Evolutionary conservation across 2,888 invertebrate species (phyloP).

Genomic region (Drosophila borealis): DNA sequence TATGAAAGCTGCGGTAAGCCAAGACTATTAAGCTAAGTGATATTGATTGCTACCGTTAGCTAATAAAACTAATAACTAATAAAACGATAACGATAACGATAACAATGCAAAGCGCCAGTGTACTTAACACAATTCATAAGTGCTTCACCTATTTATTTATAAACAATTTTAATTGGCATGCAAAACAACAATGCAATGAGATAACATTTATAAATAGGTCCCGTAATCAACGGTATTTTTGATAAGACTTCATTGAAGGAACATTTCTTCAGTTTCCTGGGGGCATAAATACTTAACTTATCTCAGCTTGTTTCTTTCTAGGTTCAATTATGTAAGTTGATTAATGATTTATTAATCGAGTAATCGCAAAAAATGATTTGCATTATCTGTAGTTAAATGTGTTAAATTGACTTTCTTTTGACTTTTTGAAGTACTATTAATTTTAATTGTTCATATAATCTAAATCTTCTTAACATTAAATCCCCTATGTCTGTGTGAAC

Average conservation of each 20-base stretch:
- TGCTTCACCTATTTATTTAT: background rate
- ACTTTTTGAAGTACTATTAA: too few species aligned
- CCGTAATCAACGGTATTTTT: background rate
- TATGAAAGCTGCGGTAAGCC: slow-evolving; percentile 55
- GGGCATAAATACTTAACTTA: background rate
- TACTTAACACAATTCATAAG: too few species aligned
- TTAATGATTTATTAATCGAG: background rate
- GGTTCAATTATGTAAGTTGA: background rate
- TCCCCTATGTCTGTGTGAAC: too few species aligned
- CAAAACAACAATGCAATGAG: background rate
- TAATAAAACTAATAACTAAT: too few species aligned
- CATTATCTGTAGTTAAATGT: background rate
- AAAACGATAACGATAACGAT: background rate
- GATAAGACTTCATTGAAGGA: background rate
- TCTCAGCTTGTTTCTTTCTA: background rate
- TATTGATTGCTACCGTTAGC: background rate
- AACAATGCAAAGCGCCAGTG: background rate
- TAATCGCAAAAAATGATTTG: background rate
- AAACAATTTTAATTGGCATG: background rate
- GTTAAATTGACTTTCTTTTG: too few species aligned
- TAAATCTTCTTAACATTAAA: too few species aligned
- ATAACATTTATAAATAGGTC: slow-evolving; percentile 2
- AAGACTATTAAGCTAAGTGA: background rate
- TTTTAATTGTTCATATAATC: too few species aligned
- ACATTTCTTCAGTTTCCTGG: too few species aligned